These are phyloP conservation scores for Chamaea fasciata DNA, from an alignment of 2,113 vertebrate genomes.

Conservation along the genomic window DNA sequence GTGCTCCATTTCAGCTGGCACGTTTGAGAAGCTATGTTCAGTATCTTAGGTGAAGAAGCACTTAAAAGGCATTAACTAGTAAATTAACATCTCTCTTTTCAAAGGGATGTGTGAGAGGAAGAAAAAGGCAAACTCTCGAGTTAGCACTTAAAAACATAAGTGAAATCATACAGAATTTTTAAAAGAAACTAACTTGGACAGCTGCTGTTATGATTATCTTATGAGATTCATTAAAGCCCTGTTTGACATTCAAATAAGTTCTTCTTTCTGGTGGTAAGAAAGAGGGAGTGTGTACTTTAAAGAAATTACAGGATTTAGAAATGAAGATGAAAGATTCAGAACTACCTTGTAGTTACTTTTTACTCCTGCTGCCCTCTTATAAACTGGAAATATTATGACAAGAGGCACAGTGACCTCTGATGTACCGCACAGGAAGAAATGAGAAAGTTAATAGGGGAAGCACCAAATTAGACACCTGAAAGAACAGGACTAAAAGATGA, in stretches of 20 bases:
- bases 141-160: slow-evolving; percentile 29
- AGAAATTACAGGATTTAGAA: slow-evolving; percentile 50
- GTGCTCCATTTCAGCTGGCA: background rate
- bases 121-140: background rate
- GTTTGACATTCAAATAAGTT: slow-evolving; percentile 57
- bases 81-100: slow-evolving; percentile 17
- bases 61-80: background rate
- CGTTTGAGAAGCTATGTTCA: background rate
- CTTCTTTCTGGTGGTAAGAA: slow-evolving; percentile 28
- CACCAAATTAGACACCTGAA: slow-evolving; percentile 1
- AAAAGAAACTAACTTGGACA: slow-evolving; percentile 62
- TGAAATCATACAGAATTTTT: slow-evolving; percentile 61
- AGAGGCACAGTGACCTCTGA: background rate
- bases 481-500: background rate
- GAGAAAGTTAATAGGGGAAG: slow-evolving; percentile 21
- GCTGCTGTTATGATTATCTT: slow-evolving; percentile 47
- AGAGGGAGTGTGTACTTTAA: slow-evolving; percentile 20
- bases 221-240: slow-evolving; percentile 46
- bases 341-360: slow-evolving; percentile 23
- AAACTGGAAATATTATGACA: slow-evolving; percentile 27
- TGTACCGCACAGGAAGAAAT: background rate
- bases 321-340: slow-evolving; percentile 53
- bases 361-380: background rate
- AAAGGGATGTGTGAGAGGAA: background rate
- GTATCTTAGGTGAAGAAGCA: background rate